Evolutionary conservation across 2,888 invertebrate genomes (phyloP).

Genomic region (Apotomis turbidana): DNA sequence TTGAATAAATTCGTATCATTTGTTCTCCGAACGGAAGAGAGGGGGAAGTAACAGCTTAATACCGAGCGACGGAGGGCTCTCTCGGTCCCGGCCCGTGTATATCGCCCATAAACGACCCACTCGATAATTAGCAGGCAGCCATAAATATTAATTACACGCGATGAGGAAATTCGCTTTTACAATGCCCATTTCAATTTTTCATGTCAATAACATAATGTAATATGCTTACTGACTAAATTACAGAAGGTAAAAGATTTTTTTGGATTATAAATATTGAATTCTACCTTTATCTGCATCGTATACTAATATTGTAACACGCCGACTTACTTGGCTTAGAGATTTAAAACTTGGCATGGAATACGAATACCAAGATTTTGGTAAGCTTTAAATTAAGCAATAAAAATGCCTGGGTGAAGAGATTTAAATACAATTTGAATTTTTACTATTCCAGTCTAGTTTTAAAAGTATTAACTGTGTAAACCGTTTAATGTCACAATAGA

Average conservation of each 20-base stretch:
- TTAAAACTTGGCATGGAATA: background rate
- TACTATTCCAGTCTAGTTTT: background rate
- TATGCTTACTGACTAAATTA: conserved; percentile 2
- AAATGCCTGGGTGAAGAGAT: background rate
- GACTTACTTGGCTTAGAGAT: background rate
- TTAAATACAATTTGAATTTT: background rate
- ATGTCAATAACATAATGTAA: conserved; percentile 12
- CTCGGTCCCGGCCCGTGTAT: conserved; percentile 44
- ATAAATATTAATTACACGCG: conserved; percentile 48
- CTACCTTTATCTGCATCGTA: background rate
- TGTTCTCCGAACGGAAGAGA: conserved; percentile 57
- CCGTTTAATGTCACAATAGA: too few relatives aligned
- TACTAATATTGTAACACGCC: background rate
- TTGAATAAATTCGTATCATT: conserved; percentile 72
- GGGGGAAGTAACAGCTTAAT: conserved; percentile 58
- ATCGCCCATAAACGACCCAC: conserved; percentile 47
- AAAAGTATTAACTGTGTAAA: too few relatives aligned
- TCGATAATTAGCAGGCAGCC: conserved; percentile 48
- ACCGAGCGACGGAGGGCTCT: conserved; percentile 49
- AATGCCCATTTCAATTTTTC: conserved; percentile 39
- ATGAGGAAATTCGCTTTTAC: conserved; percentile 45
- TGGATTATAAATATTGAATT: too few relatives aligned
- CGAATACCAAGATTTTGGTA: background rate
- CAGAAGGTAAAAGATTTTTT: too few relatives aligned
- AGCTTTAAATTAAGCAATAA: background rate